These are phyloP conservation scores for Cosmopolites sordidus DNA, from an alignment of 2,888 invertebrate genomes.

Conservation along the genomic window DNA sequence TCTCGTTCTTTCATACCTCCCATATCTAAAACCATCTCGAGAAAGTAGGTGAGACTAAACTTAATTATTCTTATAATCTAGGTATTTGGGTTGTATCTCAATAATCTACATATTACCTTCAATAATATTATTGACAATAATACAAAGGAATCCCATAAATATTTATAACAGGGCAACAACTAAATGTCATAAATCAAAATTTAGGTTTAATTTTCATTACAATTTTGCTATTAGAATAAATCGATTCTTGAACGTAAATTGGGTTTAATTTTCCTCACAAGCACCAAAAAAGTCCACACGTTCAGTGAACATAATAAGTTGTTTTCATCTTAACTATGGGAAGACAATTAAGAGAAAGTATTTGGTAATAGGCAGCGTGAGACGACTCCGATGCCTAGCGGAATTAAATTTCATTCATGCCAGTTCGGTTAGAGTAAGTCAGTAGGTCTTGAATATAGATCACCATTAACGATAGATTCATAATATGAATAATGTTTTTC, in stretches of 20 bases:
- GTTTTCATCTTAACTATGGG: too few species aligned
- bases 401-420: not conserved
- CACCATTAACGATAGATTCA: not conserved
- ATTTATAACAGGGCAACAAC: not conserved
- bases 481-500: too few species aligned
- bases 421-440: slow-evolving; percentile 6
- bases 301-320: too few species aligned
- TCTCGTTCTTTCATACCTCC: too few species aligned
- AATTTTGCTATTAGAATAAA: not conserved
- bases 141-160: not conserved
- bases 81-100: slow-evolving; percentile 1
- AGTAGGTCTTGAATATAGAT: slow-evolving; percentile 13
- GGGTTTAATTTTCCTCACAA: too few species aligned
- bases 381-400: not conserved
- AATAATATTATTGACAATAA: not conserved
- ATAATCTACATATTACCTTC: not conserved
- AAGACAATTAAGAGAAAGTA: not conserved
- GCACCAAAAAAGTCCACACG: too few species aligned
- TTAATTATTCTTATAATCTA: not conserved
- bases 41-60: not conserved
- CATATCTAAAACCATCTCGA: not conserved
- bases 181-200: not conserved
- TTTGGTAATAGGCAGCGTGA: not conserved
- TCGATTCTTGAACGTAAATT: not conserved
- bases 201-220: not conserved